A percentile compares a stretch with the other conserved stretches of the same genome.
Evolutionary conservation across 2,888 invertebrate genomes (phyloP).

Genomic region (Coleophora deauratella): DNA sequence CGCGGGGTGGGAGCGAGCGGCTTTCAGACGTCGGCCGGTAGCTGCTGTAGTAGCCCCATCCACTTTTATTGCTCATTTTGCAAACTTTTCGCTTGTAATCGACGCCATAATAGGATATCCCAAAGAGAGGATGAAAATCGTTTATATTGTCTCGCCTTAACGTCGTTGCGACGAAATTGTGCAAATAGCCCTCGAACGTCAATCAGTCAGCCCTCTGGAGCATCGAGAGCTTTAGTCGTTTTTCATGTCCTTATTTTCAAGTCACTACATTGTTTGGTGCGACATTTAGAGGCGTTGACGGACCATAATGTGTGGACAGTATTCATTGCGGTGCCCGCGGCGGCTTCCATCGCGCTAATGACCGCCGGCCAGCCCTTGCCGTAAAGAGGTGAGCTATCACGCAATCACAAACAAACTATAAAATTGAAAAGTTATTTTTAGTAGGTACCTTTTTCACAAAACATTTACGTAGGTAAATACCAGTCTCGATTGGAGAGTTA

Average conservation of each 20-base stretch:
- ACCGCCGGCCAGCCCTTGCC: too few relatives aligned
- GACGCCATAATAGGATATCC: background rate
- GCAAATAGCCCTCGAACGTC: background rate
- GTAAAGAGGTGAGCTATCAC: background rate
- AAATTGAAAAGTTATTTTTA: too few relatives aligned
- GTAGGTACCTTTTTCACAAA: too few relatives aligned
- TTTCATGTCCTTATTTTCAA: background rate
- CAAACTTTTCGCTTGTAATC: slow-evolving; percentile 10
- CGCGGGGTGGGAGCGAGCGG: slow-evolving; percentile 34
- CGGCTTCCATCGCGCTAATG: too few relatives aligned
- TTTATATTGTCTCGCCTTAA: background rate
- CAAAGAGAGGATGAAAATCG: slow-evolving; percentile 3
- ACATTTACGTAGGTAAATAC: too few relatives aligned
- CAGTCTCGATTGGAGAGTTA: too few relatives aligned
- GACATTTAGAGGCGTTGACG: background rate
- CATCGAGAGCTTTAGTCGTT: background rate
- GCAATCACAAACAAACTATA: too few relatives aligned
- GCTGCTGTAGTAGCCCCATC: slow-evolving; percentile 27
- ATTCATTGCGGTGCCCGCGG: background rate
- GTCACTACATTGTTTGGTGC: background rate
- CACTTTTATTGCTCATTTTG: slow-evolving; percentile 24
- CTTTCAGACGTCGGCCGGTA: slow-evolving; percentile 29
- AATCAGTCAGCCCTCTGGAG: background rate
- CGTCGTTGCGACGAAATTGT: background rate
- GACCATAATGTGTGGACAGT: background rate